A percentile compares a stretch with the other conserved stretches of the same genome.
Evolutionary conservation across 1,140 invertebrate species (phyloP).

Genomic region (Pseudomyrmex dendroicus): DNA sequence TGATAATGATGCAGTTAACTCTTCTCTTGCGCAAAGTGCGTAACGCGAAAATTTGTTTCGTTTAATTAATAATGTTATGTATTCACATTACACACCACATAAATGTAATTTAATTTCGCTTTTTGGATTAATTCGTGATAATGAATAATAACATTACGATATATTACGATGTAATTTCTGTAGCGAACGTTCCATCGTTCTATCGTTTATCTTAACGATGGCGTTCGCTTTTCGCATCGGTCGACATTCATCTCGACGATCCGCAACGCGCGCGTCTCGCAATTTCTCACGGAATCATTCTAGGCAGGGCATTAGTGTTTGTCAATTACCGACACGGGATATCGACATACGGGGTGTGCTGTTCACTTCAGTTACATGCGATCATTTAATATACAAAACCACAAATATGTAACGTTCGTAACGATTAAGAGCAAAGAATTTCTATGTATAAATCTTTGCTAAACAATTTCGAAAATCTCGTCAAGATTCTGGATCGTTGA

Average conservation of each 20-base stretch:
- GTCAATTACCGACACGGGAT: slow-evolving; percentile 64
- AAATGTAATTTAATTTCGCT: slow-evolving; percentile 7
- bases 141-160: slow-evolving; percentile 30
- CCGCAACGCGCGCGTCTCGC: not conserved
- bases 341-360: not conserved
- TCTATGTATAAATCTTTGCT: not conserved
- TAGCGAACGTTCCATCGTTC: not conserved
- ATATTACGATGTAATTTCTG: not conserved
- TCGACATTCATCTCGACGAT: not conserved
- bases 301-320: slow-evolving; percentile 66
- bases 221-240: slow-evolving; percentile 11
- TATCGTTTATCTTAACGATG: slow-evolving; percentile 35
- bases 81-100: not conserved
- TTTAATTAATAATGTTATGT: not conserved
- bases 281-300: slow-evolving; percentile 55
- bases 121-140: not conserved
- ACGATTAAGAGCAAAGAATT: slow-evolving; percentile 6
- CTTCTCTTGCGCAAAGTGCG: not conserved
- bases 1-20: not conserved
- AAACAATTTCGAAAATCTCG: not conserved
- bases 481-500: not conserved
- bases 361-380: not conserved
- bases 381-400: no score
- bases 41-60: not conserved
- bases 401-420: not conserved